phyloP scores from a whole-genome alignment of 53 echinoderm and acorn worm species.

The Apostichopus leukothele region DNA sequence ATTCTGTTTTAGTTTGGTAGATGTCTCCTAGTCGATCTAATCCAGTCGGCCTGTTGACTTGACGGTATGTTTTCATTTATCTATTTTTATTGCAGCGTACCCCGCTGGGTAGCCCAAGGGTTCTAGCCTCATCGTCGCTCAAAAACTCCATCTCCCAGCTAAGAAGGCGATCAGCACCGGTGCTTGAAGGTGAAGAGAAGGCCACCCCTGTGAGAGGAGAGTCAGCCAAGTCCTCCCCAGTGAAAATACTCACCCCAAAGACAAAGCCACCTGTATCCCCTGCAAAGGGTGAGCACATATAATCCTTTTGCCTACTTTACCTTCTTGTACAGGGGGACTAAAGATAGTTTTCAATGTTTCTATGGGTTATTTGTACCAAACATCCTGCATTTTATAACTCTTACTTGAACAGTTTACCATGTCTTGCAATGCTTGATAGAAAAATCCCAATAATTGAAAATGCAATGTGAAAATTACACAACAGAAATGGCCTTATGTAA shows the following conservation, averaged over 20 bases:
- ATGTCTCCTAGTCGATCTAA: neutral
- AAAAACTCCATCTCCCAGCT: conserved; percentile 90
- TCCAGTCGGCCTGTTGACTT: too few species aligned
- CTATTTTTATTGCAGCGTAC: conserved; percentile 58
- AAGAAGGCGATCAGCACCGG: conserved; percentile 83
- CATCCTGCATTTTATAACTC: too few species aligned
- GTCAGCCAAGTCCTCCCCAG: conserved; percentile 39
- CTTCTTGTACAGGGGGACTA: too few species aligned
- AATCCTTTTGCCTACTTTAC: too few species aligned
- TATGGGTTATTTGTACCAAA: too few species aligned
- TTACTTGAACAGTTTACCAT: too few species aligned
- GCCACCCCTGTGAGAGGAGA: conserved; percentile 51
- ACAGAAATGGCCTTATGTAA: too few species aligned
- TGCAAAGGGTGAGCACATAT: neutral
- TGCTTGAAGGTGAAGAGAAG: conserved; percentile 74
- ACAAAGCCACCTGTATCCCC: conserved; percentile 7
- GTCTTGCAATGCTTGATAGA: too few species aligned
- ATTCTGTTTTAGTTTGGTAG: too few species aligned
- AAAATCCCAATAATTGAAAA: too few species aligned
- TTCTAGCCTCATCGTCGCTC: conserved; percentile 75
- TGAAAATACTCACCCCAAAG: conserved; percentile 41
- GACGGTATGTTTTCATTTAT: neutral
- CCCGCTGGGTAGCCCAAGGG: conserved; percentile 86
- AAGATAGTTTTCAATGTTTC: too few species aligned
- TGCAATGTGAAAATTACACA: too few species aligned